Percentiles rank a stretch among this genome's conserved stretches.
phyloP scores from a whole-genome alignment of 2,888 invertebrate species.

The Cyaniris semiargus region DNA sequence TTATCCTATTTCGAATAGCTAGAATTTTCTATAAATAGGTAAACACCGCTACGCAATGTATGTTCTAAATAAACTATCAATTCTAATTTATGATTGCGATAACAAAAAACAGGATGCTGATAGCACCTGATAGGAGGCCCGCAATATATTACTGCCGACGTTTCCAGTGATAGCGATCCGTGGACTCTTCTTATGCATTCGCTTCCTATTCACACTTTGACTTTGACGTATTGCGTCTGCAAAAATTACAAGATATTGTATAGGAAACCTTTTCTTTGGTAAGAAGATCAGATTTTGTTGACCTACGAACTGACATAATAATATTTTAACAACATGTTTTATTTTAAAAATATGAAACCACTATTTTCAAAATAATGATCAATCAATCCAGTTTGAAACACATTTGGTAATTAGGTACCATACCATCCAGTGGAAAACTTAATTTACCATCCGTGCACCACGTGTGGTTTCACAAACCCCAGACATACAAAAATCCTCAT shows the following conservation, averaged over 20 bases:
- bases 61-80: conserved; percentile 26
- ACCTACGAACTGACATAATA: too few species aligned
- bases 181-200: conserved; percentile 2
- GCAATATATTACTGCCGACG: conserved; percentile 12
- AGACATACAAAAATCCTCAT: too few species aligned
- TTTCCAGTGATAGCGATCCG: conserved; percentile 6
- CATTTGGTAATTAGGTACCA: too few species aligned
- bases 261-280: neutral
- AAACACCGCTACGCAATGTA: neutral
- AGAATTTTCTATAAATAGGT: neutral
- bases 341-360: too few species aligned
- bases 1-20: neutral
- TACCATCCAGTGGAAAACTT: too few species aligned
- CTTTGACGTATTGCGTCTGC: conserved; percentile 11
- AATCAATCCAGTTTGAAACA: too few species aligned
- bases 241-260: neutral
- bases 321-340: too few species aligned
- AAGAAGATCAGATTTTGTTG: too few species aligned
- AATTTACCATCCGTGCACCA: too few species aligned
- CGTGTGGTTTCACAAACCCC: too few species aligned
- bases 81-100: conserved; percentile 16
- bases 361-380: too few species aligned
- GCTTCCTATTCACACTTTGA: conserved; percentile 15
- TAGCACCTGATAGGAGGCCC: neutral
- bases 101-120: conserved; percentile 28